Evolutionary conservation across 2,888 invertebrate genomes (phyloP).

Genomic region (Ophion obscuratus): DNA sequence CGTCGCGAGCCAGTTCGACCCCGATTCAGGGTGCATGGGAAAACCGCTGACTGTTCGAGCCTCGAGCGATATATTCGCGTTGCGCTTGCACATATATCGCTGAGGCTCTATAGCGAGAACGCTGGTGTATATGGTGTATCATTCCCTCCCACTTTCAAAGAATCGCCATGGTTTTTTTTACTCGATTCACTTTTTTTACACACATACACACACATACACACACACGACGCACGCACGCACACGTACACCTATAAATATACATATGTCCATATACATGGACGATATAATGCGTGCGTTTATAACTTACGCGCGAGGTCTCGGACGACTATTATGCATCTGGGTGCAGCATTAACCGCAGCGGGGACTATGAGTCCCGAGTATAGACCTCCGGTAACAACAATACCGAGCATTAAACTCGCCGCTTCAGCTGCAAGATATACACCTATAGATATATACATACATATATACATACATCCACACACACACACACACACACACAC

Average conservation of each 20-base stretch:
- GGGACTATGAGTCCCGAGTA: constrained; percentile 24
- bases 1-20: constrained; percentile 66
- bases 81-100: not conserved
- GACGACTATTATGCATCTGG: constrained; percentile 62
- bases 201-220: constrained; percentile 9
- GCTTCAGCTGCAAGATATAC: constrained; percentile 5
- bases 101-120: not conserved
- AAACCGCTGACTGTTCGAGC: constrained; percentile 62
- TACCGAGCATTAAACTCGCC: constrained; percentile 42
- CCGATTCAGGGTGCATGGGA: constrained; percentile 69
- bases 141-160: constrained; percentile 33
- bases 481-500: too few relatives aligned
- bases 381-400: constrained; percentile 52
- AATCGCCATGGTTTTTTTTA: constrained; percentile 7
- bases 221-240: not conserved
- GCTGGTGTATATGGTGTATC: constrained; percentile 29
- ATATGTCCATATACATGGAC: not conserved
- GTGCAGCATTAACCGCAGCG: constrained; percentile 49
- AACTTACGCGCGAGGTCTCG: constrained; percentile 45
- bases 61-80: constrained; percentile 61
- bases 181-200: not conserved
- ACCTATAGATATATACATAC: not conserved
- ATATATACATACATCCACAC: too few relatives aligned
- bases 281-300: constrained; percentile 37
- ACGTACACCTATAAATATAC: not conserved